These are phyloP conservation scores for Lineus longissimus DNA, from an alignment of 1,140 invertebrate genomes.

Conservation along the genomic window DNA sequence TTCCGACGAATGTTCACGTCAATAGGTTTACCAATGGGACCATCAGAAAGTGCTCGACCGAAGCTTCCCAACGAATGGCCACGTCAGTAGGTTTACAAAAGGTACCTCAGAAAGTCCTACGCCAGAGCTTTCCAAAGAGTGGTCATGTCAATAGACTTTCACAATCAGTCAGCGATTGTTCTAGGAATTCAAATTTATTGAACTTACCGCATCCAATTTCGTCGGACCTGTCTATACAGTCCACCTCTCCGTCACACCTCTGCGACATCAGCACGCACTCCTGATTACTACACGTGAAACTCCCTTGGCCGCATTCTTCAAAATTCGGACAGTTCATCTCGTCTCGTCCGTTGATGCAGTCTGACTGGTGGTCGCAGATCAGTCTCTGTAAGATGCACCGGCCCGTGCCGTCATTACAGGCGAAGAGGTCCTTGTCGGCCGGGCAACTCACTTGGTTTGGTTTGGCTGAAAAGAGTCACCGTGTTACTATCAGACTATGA, in stretches of 20 bases:
- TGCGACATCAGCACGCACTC: neutral
- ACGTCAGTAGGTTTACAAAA: no score
- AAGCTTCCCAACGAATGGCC: no score
- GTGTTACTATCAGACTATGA: no score
- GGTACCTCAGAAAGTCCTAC: no score
- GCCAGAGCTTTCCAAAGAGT: no score
- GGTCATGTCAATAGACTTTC: no score
- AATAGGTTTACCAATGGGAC: no score
- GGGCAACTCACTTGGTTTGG: constrained; percentile 9
- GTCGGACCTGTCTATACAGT: constrained; percentile 4
- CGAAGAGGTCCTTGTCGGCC: neutral
- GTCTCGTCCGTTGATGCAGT: constrained; percentile 55
- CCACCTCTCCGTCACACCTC: neutral
- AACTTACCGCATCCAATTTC: neutral
- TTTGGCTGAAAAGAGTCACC: no score
- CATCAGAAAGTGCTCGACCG: no score
- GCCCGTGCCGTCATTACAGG: constrained; percentile 35
- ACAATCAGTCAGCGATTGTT: no score
- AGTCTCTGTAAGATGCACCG: constrained; percentile 41
- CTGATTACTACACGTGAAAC: neutral
- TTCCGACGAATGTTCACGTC: no score
- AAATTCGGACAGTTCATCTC: constrained; percentile 46
- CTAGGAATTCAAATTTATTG: no score
- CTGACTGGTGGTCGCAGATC: constrained; percentile 48
- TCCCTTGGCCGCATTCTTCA: neutral